Evolutionary conservation across 2,797 vertebrate genomes (phyloP).

Genomic region (Sebastes kiyomatsui): DNA sequence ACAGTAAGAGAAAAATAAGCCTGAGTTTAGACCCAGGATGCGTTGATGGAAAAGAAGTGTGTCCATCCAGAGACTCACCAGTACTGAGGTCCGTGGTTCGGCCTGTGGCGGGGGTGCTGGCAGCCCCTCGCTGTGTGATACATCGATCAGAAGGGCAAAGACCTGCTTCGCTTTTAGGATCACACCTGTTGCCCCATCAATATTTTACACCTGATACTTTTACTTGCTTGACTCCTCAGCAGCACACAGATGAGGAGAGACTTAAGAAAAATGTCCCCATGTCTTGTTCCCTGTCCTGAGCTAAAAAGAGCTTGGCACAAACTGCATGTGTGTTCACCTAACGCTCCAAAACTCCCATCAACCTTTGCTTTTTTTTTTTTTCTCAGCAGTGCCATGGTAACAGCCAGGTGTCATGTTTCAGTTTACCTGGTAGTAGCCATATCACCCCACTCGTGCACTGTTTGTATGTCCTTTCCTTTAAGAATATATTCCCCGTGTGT

Average conservation of each 20-base stretch:
- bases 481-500: not conserved
- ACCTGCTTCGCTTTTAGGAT: constrained; percentile 34
- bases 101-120: constrained; percentile 77
- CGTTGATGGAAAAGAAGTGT: not conserved
- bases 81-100: constrained; percentile 82
- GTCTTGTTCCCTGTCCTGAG: not conserved
- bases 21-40: not conserved
- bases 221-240: constrained; percentile 6
- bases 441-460: constrained; percentile 9
- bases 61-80: constrained; percentile 80
- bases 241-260: not conserved
- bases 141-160: constrained; percentile 82
- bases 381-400: constrained; percentile 67
- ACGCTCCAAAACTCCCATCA: constrained; percentile 55
- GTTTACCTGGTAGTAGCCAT: constrained; percentile 43
- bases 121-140: constrained; percentile 80
- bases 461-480: not conserved
- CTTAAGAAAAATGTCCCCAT: not conserved
- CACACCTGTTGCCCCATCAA: constrained; percentile 65
- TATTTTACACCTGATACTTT: constrained; percentile 67
- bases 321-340: constrained; percentile 16
- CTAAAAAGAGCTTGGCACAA: not conserved
- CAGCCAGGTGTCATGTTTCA: constrained; percentile 70
- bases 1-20: not conserved
- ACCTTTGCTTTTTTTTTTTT: constrained; percentile 53